These are phyloP conservation scores for Drosophila virilis DNA, from an alignment of 1,140 invertebrate species.

Conservation along the genomic window DNA sequence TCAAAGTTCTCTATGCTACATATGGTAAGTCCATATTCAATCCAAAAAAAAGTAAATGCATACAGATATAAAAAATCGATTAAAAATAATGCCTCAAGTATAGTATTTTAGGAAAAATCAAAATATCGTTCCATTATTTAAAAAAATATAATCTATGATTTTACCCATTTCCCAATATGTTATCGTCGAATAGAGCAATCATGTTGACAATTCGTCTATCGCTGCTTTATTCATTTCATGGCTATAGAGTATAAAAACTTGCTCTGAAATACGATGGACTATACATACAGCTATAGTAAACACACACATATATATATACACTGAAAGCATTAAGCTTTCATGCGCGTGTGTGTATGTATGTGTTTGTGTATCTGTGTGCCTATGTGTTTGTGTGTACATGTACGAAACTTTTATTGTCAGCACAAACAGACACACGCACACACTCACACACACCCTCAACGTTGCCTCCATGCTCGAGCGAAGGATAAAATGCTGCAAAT, in stretches of 20 bases:
- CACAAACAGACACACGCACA: constrained; percentile 65
- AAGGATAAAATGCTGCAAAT: constrained; percentile 83
- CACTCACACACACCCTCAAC: constrained; percentile 26
- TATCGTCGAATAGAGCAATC: not conserved
- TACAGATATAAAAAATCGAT: no score
- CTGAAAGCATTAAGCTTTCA: constrained; percentile 5
- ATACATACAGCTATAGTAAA: constrained; percentile 55
- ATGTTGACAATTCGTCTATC: constrained; percentile 10
- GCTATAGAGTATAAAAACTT: constrained; percentile 68
- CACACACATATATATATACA: constrained; percentile 33
- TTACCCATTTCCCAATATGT: no score
- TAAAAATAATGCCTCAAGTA: no score
- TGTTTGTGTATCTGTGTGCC: constrained; percentile 36
- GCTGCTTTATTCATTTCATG: constrained; percentile 33
- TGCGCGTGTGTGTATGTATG: constrained; percentile 14
- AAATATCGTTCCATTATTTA: not conserved
- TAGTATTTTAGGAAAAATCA: no score
- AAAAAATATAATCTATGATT: no score
- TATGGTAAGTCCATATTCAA: no score
- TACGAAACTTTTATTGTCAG: constrained; percentile 81
- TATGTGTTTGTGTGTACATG: constrained; percentile 57
- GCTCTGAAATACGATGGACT: constrained; percentile 76
- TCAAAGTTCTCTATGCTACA: no score
- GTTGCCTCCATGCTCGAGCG: constrained; percentile 61
- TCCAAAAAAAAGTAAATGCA: no score